Conservation (phyloP, 2,888 invertebrate species). For the Drosophila melanosoma region DNA sequence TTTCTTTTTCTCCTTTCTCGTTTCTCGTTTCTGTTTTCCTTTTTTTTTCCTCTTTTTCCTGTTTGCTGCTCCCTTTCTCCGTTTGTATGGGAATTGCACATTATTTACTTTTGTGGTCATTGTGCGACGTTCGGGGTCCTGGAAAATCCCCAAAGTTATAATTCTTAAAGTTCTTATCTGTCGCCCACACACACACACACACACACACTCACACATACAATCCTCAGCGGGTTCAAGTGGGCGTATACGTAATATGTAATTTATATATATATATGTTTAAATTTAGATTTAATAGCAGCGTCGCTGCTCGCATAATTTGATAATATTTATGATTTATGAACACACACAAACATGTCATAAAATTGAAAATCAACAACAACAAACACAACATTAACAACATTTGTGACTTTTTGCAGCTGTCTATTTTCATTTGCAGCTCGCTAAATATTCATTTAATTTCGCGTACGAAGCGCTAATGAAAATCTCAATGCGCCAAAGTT, state of each 20-base stretch:
- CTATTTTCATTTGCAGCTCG: conserved; percentile 68
- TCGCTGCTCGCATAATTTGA: conserved; percentile 30
- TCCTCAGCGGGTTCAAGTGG: conserved; percentile 47
- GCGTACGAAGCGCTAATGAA: conserved; percentile 60
- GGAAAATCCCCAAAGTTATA: conserved; percentile 77
- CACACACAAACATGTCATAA: conserved; percentile 46
- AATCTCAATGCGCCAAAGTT: conserved; percentile 54
- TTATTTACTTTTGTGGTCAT: conserved; percentile 80
- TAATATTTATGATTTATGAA: conserved; percentile 77
- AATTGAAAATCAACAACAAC: conserved; percentile 13
- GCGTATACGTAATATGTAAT: conserved; percentile 70
- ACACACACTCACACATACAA: conserved; percentile 12
- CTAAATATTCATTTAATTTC: conserved; percentile 69
- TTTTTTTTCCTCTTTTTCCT: neutral
- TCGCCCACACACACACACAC: conserved; percentile 27
- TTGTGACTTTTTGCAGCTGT: conserved; percentile 48
- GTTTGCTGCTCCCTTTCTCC: conserved; percentile 8
- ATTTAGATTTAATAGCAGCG: conserved; percentile 34
- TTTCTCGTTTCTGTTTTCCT: neutral
- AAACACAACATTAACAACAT: conserved; percentile 18
- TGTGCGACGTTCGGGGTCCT: conserved; percentile 58
- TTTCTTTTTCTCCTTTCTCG: conserved; percentile 10
- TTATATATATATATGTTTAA: conserved; percentile 6
- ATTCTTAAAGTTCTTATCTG: conserved; percentile 79
- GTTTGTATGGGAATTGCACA: conserved; percentile 39